Evolutionary conservation across 2,113 vertebrate species (phyloP).

Genomic region (Rana temporaria): DNA sequence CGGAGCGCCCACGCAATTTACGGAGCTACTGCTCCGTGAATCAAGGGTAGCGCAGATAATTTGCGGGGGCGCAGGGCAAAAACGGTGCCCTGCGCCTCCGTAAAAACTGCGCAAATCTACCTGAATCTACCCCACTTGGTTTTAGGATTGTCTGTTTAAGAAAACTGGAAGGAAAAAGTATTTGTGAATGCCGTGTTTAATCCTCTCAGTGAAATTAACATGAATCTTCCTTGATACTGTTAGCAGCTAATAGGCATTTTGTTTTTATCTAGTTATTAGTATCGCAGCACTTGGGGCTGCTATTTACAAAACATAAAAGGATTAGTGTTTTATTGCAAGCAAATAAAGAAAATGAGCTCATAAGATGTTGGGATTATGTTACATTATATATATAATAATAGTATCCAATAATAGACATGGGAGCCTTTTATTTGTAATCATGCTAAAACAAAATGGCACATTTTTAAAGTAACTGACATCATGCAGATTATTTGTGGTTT

Average conservation of each 20-base stretch:
- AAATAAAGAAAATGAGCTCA: slow-evolving; percentile 31
- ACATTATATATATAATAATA: slow-evolving; percentile 42
- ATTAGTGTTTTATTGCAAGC: slow-evolving; percentile 45
- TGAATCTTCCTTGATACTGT: slow-evolving; percentile 23
- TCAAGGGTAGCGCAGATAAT: no score
- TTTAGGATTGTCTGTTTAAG: not conserved
- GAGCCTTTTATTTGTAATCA: slow-evolving; percentile 13
- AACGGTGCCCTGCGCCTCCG: no score
- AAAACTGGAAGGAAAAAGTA: not conserved
- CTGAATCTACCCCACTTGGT: no score
- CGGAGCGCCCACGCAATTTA: no score
- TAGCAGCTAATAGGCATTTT: slow-evolving; percentile 43
- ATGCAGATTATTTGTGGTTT: no score
- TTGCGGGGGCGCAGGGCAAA: no score
- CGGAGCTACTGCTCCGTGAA: no score
- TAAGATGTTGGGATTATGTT: slow-evolving; percentile 18
- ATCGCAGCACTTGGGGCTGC: slow-evolving; percentile 44
- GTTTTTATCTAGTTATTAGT: slow-evolving; percentile 51
- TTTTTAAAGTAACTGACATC: no score
- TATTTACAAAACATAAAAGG: slow-evolving; percentile 49
- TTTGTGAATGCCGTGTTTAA: slow-evolving; percentile 4
- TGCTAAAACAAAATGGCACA: not conserved
- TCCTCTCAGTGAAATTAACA: slow-evolving; percentile 26
- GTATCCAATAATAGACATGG: slow-evolving; percentile 15
- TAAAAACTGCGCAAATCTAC: no score